A percentile compares a stretch with the other conserved stretches of the same genome.
These are phyloP conservation scores for Myrmecobius fasciatus DNA, from an alignment of 2,113 vertebrate species.

Conservation along the genomic window DNA sequence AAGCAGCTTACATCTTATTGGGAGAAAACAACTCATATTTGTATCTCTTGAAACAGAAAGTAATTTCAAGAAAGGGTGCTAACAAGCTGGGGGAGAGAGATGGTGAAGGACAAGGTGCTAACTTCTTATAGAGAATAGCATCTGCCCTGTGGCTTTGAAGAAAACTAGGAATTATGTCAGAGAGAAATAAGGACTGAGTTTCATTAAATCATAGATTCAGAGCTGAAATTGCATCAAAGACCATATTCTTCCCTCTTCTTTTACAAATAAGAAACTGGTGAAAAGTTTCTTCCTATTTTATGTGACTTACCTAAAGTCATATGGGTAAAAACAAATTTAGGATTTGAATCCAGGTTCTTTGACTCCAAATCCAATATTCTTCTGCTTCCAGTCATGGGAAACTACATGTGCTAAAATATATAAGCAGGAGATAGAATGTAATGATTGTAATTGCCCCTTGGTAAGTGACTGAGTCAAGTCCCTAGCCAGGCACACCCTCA, in stretches of 20 bases:
- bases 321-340: background rate
- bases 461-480: background rate
- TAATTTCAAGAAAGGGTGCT: background rate
- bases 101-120: background rate
- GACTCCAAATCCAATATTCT: background rate
- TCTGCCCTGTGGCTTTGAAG: background rate
- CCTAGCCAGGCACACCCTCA: background rate
- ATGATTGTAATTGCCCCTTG: background rate
- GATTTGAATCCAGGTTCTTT: background rate
- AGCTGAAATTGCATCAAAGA: background rate
- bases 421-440: background rate
- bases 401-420: background rate
- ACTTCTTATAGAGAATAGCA: background rate
- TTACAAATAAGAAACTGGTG: background rate
- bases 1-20: background rate
- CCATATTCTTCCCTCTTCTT: background rate
- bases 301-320: background rate
- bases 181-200: background rate
- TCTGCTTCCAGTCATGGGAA: background rate
- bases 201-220: background rate
- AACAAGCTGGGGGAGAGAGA: background rate
- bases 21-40: background rate
- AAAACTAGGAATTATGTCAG: background rate
- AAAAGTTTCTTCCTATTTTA: background rate
- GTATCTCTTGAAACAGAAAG: background rate